A percentile compares a stretch with the other conserved stretches of the same genome.
These are phyloP conservation scores for Microplitis deprimator DNA, from an alignment of 2,888 invertebrate genomes.

Conservation along the genomic window DNA sequence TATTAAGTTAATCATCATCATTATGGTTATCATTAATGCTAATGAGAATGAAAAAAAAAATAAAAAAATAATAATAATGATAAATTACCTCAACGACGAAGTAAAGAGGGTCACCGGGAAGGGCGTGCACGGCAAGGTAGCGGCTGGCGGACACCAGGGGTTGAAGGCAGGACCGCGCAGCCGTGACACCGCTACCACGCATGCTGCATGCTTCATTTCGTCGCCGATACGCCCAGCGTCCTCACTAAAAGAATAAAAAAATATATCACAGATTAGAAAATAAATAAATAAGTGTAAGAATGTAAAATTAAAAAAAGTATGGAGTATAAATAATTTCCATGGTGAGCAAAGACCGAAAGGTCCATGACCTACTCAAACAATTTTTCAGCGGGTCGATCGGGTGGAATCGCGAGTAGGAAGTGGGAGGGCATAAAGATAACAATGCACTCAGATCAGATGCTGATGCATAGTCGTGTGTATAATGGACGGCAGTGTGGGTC, in stretches of 20 bases:
- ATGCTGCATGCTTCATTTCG: slow-evolving; percentile 72
- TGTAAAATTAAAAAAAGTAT: background rate
- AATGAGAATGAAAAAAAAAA: background rate
- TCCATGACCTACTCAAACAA: slow-evolving; percentile 27
- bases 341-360: background rate
- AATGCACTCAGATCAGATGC: slow-evolving; percentile 39
- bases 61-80: slow-evolving; percentile 13
- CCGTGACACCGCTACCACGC: slow-evolving; percentile 72
- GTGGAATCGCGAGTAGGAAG: slow-evolving; percentile 31
- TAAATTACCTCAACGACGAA: slow-evolving; percentile 71
- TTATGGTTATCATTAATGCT: background rate
- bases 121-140: slow-evolving; percentile 71
- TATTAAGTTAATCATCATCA: background rate
- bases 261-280: slow-evolving; percentile 19
- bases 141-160: slow-evolving; percentile 72
- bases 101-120: slow-evolving; percentile 73
- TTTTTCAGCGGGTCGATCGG: background rate
- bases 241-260: slow-evolving; percentile 61
- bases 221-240: slow-evolving; percentile 71
- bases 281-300: background rate
- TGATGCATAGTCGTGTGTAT: background rate
- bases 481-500: background rate
- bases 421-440: slow-evolving; percentile 45
- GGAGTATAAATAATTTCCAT: background rate
- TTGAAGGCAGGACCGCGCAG: slow-evolving; percentile 72